Base-by-base conservation (phyloP, 2,797 vertebrate species). In the Pagetopsis macropterus region DNA sequence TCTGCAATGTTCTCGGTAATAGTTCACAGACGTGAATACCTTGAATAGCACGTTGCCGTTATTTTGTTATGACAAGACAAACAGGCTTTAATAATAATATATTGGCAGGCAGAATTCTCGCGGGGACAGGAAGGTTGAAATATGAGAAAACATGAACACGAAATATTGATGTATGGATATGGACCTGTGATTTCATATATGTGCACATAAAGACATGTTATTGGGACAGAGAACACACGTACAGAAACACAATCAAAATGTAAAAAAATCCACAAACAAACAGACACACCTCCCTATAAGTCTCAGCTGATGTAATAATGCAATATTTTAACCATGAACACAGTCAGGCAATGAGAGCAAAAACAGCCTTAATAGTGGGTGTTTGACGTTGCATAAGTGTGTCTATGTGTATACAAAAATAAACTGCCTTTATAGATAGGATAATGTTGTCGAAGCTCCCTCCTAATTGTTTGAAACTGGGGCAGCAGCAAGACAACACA, bases 381-480 rank as follows among this genome's bases (percentile, higher is more conserved):
- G 43, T 27, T 27, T 27, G 27, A 27, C 27, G 4, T 27, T 27
- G 27, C 27, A 27, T 27, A 48, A 46, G 21, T 51, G 40, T 57
- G 27, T 76, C 68, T 48, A 49, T 51, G 50, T 73, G 43, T 52
- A 75, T 37, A 61, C 41, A 72, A 66, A 66, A 74, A 23, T 37
- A 40, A 66, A 9, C 0, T 0, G 43, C 31, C 44, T 19, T 43
- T n/a, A 70, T 19, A 68, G 59, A 72, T 50, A 79, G 41, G 9
- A 19, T 82, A 70, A 65, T 81, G 56, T 74, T 21, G 46, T 78
- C 56, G 70, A 64, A 78, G 56, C 40, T 66, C 27, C 41, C 58
- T 62, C 41, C 81, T 54, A 66, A 59, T 48, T 79, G 58, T 52
- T 48, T n/a, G 59, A 87, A 80, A 82, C 52, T 72, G 62, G 72